Conservation (phyloP, 2,113 vertebrate species). For the Empidonax alnorum region DNA sequence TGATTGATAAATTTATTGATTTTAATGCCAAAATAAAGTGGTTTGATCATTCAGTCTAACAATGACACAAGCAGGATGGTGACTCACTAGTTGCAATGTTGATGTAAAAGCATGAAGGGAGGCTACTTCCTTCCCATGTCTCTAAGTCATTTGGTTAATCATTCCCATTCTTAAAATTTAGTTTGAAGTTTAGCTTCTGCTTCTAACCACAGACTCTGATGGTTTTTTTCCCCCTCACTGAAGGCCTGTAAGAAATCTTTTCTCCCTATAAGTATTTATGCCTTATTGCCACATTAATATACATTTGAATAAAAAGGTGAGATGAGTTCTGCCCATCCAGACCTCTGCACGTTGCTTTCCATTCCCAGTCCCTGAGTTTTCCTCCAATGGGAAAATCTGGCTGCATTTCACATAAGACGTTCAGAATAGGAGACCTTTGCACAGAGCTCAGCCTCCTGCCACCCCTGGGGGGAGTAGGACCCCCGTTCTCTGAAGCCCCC, state of each 20-base stretch:
- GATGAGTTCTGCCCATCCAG: background rate
- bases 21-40: background rate
- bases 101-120: background rate
- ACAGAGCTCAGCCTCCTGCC: background rate
- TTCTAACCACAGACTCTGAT: background rate
- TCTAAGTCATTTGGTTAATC: background rate
- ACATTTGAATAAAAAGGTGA: background rate
- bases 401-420: background rate
- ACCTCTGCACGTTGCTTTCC: background rate
- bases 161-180: background rate
- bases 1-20: background rate
- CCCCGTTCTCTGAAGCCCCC: rapidly evolving
- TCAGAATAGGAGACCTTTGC: background rate
- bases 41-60: background rate
- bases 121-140: background rate
- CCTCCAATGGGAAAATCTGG: background rate
- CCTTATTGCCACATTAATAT: background rate
- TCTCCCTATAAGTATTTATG: background rate
- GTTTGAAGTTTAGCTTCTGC: background rate
- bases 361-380: background rate
- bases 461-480: background rate
- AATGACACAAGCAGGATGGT: background rate
- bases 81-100: background rate
- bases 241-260: background rate
- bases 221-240: rapidly evolving